Base-by-base conservation (phyloP, 2,888 invertebrate species). In the Mythimna albipuncta region DNA sequence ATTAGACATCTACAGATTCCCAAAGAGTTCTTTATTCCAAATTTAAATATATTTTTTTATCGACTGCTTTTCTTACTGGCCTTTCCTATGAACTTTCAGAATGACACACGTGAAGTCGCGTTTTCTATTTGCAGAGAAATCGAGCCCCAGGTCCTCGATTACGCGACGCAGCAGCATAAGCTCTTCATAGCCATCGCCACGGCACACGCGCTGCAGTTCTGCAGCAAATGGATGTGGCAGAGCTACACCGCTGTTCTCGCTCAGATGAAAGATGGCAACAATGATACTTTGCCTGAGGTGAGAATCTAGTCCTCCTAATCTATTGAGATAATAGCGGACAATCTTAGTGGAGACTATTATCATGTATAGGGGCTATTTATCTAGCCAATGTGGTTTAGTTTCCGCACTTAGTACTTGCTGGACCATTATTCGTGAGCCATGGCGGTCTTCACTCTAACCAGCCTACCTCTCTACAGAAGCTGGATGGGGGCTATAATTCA, bases 131-230 rank as follows among this genome's bases (percentile, higher is more conserved):
- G 6, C 88, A 99, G 98, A 57, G 97, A 97, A 83, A 97, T 97
- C 0, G 99, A 99, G 91, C 97, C 98, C 0, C 98, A 99, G 93
- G 98, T 99, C 76, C 94, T 99, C 75, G 99, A 99, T 89, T 99
- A 98, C 89, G 97, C 98, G 72, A 99, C 99, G 0, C 99, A 99
- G 91, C 99, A 99, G 93, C 97, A 98, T 88, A 99, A 99, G 93
- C 92, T 99, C 38, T 98, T 99, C 87, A 99, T 99, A 0, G 96
- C 97, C 87, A 97, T 99, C 68, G 98, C 99, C 0, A 97, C 98
- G 5, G 97, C 98, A 64, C 98, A 98, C 86, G 98, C 98, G 0
- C 97, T 98, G 81, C 97, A 97, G 79, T 96, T 98, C 77, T 97
- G 97, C 1, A 98, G 98, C 1, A 96, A 95, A 68, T 97, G 98